Percentiles rank a stretch among this genome's conserved stretches.
Evolutionary conservation across 2,888 invertebrate genomes (phyloP).

Genomic region (Meliscaeva auricollis): DNA sequence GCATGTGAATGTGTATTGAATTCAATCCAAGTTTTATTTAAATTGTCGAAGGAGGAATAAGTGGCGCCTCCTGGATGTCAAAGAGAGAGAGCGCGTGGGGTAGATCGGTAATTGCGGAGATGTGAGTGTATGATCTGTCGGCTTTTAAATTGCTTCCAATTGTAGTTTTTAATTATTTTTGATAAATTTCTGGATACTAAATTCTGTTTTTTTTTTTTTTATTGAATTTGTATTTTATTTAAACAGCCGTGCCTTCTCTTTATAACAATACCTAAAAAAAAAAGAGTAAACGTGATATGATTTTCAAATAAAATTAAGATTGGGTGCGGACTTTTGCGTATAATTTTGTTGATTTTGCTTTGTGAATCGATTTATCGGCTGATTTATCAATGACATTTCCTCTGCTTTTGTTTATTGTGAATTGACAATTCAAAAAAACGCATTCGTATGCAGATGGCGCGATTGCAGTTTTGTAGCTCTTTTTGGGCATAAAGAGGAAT

Average conservation of each 20-base stretch:
- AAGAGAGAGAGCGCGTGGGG: slow-evolving; percentile 18
- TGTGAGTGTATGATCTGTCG: slow-evolving; percentile 16
- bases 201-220: background rate
- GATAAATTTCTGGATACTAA: slow-evolving; percentile 54
- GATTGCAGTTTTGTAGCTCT: slow-evolving; percentile 2
- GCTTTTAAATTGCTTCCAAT: slow-evolving; percentile 59
- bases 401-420: slow-evolving; percentile 35
- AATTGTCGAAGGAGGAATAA: slow-evolving; percentile 24
- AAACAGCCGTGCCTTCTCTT: slow-evolving; percentile 49
- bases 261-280: background rate
- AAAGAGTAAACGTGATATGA: slow-evolving; percentile 57
- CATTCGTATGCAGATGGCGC: slow-evolving; percentile 61
- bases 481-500: slow-evolving; percentile 34
- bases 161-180: slow-evolving; percentile 65
- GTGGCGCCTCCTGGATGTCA: slow-evolving; percentile 60
- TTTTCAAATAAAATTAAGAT: slow-evolving; percentile 50
- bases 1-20: slow-evolving; percentile 44
- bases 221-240: slow-evolving; percentile 1
- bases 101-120: background rate
- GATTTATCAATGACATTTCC: slow-evolving; percentile 74
- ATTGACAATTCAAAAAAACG: slow-evolving; percentile 26
- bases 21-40: too few species aligned
- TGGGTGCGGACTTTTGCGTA: slow-evolving; percentile 44
- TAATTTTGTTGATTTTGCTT: slow-evolving; percentile 20
- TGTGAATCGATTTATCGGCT: slow-evolving; percentile 48